A percentile compares a stretch with the other conserved stretches of the same genome.
These are phyloP conservation scores for Halisarca cf. caerulea DNA, from an alignment of 37 sponge, comb jelly and placozoan genomes.

Conservation along the genomic window DNA sequence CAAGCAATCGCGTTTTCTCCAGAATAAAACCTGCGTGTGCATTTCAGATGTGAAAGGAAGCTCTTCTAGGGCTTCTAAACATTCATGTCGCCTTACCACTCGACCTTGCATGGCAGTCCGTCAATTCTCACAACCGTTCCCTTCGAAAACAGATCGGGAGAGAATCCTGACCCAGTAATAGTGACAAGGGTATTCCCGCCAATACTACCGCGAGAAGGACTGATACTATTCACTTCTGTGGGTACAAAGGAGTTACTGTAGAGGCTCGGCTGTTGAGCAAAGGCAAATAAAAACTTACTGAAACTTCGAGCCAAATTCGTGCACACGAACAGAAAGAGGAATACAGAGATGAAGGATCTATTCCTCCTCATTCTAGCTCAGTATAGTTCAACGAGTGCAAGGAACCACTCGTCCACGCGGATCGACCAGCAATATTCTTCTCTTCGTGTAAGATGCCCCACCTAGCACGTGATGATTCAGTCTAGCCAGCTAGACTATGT, in stretches of 20 bases:
- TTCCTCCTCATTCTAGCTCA: no score
- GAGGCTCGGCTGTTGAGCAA: no score
- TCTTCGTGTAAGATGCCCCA: no score
- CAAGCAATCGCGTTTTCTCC: slow-evolving; percentile 24
- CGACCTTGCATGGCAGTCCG: slow-evolving; percentile 46
- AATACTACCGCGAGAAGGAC: slow-evolving; percentile 59
- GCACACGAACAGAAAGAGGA: slow-evolving; percentile 19
- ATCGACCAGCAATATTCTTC: no score
- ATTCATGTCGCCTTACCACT: slow-evolving; percentile 22
- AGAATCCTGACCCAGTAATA: slow-evolving; percentile 57
- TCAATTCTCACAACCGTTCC: slow-evolving; percentile 53
- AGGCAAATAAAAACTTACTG: no score
- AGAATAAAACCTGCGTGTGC: slow-evolving; percentile 50
- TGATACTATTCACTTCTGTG: slow-evolving; percentile 16
- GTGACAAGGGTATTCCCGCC: slow-evolving; percentile 67
- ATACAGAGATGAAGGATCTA: not conserved
- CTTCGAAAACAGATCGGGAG: slow-evolving; percentile 46
- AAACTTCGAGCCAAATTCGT: not conserved
- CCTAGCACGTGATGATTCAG: no score
- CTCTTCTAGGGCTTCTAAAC: no score
- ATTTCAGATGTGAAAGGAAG: no score
- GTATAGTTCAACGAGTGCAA: no score
- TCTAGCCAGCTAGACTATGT: no score
- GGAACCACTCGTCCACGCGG: no score
- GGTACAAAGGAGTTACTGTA: not conserved